phyloP scores from a whole-genome alignment of 1,140 invertebrate genomes.

The Diachasmimorpha longicaudata region DNA sequence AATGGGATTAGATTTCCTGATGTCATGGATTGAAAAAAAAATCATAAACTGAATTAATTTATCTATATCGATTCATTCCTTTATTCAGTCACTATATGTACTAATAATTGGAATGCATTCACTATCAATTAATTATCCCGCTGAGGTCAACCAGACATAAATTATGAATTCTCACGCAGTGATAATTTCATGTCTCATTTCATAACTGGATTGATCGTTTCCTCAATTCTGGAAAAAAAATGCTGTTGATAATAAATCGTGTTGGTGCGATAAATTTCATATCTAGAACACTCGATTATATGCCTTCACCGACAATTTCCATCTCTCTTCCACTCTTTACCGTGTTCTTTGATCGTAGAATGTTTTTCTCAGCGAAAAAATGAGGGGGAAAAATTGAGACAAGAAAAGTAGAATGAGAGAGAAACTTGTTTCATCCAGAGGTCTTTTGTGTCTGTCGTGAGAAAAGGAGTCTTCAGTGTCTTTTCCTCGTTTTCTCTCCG shows the following conservation, averaged over 20 bases:
- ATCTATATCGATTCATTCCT: not conserved
- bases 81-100: not conserved
- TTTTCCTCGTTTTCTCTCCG: not conserved
- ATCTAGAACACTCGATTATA: conserved; percentile 4
- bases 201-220: not conserved
- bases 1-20: not conserved
- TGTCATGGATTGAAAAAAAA: not conserved
- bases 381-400: not conserved
- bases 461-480: conserved; percentile 6
- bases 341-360: not conserved
- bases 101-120: not conserved
- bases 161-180: not conserved
- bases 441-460: conserved; percentile 8
- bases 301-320: not conserved
- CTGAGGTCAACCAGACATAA: not conserved
- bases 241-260: not conserved
- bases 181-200: conserved; percentile 9
- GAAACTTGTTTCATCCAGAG: not conserved
- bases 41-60: not conserved
- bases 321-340: not conserved
- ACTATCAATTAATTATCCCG: conserved; percentile 1
- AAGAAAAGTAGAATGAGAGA: not conserved
- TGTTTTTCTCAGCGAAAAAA: not conserved
- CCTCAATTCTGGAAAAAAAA: not conserved
- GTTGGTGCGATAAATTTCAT: not conserved